Base-by-base conservation (phyloP, 1,140 invertebrate species). In the Chymomyza costata region DNA sequence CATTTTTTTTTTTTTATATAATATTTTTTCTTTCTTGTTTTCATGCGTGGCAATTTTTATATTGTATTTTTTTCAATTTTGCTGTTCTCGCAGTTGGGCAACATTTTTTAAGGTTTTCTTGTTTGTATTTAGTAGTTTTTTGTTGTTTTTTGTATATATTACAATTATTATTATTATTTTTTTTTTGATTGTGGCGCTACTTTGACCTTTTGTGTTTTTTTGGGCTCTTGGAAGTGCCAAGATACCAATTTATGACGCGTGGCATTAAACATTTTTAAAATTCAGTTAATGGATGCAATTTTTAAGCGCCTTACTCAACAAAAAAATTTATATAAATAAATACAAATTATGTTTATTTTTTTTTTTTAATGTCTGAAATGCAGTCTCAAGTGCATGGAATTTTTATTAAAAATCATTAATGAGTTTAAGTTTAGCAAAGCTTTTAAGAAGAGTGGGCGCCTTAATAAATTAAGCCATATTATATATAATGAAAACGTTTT, bases 21-120 rank as follows among this genome's bases (percentile, higher is more conserved):
- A 6, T n/a, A 13, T 15, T 35, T 62, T 51, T 63, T 65, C 54
- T 50, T 53, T 31, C 18, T 11, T 43, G 16, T 39, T 32, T 50
- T 57, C 30, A 57, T 67, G 68, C 64, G 60, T 74, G 69, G 64
- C 69, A 25, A 65, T 56, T 76, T 76, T n/a, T n/a, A n/a, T n/a
- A n/a, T n/a, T n/a, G n/a, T n/a, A 32, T 34, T 16, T 62, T 70
- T 71, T 70, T 74, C 41, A 62, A 65, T 65, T 78, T 15, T 59
- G 71, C 71, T 70, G 53, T 60, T 65, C 52, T 68, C 56, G 69
- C 70, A 76, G 38, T 66, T 65, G 46, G 30, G 30, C 39, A n/a
- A n/a, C n/a, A 31, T 63, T 47, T 56, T 28, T 34, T 15, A 10
- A 10, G 25, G 14, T 51, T 38, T 28, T 35, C 39, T 62, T n/a